Base-by-base conservation (phyloP, 2,113 vertebrate species). In the Eclectus roratus region DNA sequence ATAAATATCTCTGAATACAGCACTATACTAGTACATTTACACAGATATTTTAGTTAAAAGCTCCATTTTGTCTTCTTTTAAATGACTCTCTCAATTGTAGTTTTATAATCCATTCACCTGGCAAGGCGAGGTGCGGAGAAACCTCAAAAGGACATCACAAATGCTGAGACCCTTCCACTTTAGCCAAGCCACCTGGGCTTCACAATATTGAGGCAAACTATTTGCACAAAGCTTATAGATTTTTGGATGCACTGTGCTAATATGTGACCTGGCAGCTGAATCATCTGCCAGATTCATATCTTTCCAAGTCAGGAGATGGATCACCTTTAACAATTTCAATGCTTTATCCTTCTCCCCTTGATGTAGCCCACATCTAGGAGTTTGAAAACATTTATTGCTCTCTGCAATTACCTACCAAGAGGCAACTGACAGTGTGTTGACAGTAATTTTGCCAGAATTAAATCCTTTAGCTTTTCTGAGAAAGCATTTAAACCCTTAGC, bases 371-470 rank as follows among this genome's bases (percentile, higher is more conserved):
- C 70, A 53, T 77, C 94, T 37, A 85, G 82, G 88, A 96, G 83
- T 81, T 96, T 83, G 88, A 80, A 97, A 97, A 78, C 90, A 89
- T 97, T 97, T 97, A 91, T 87, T 97, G 79, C 80, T 92, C 29
- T 94, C 83, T 94, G 76, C 93, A 98, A 97, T 97, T 97, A 87
- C 93, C 95, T 97, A 97, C 93, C 95, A 95, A 95, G 92, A 96
- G 94, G 92, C 68, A 95, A 94, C 70, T 96, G 97, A 97, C 96
- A 96, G 96, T 5, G 23, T 96, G 96, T 95, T 98, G 97, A 97
- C 96, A 95, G 56, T 95, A 18, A 56, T 90, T 95, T 96, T 97
- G 91, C 94, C 96, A 94, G 97, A 97, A 97, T 96, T 96, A 97
- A 97, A 96, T 83, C 95, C 93, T 95, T 96, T 89, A 96, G 91